phyloP scores from a whole-genome alignment of 2,888 invertebrate species.

The Polietes domitor region DNA sequence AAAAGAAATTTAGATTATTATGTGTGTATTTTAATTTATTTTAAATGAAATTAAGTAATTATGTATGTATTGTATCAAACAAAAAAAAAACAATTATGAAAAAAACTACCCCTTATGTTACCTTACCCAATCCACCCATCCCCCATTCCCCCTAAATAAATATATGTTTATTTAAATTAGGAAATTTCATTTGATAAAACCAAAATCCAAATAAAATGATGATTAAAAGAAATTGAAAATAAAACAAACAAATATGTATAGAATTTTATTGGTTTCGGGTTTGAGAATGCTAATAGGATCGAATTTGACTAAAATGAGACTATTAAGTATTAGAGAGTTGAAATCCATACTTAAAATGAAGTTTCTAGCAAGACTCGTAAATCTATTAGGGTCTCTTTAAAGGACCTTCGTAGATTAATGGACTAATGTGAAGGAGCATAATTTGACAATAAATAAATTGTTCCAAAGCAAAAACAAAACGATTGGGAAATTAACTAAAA shows the following conservation, averaged over 20 bases:
- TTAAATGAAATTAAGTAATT: slow-evolving; percentile 52
- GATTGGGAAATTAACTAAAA: too few species aligned
- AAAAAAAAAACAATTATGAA: background rate
- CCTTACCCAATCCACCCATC: background rate
- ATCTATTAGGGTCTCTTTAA: too few species aligned
- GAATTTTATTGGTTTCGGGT: too few species aligned
- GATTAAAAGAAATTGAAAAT: slow-evolving; percentile 52
- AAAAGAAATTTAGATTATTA: slow-evolving; percentile 44
- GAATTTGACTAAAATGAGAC: too few species aligned
- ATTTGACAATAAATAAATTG: too few species aligned
- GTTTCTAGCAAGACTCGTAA: too few species aligned
- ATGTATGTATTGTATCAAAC: slow-evolving; percentile 17
- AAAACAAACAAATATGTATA: background rate
- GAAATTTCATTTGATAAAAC: slow-evolving; percentile 62
- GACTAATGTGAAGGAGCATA: too few species aligned
- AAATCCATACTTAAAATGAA: too few species aligned
- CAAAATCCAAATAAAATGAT: slow-evolving; percentile 37
- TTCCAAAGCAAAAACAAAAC: too few species aligned
- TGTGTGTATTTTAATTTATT: slow-evolving; percentile 63
- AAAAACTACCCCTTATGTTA: background rate
- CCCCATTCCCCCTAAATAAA: slow-evolving; percentile 48
- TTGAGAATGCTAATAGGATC: too few species aligned
- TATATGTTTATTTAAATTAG: slow-evolving; percentile 65
- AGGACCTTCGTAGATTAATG: too few species aligned
- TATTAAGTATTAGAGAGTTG: too few species aligned